Conservation (phyloP, 2,797 vertebrate genomes). For the Podargus strigoides region DNA sequence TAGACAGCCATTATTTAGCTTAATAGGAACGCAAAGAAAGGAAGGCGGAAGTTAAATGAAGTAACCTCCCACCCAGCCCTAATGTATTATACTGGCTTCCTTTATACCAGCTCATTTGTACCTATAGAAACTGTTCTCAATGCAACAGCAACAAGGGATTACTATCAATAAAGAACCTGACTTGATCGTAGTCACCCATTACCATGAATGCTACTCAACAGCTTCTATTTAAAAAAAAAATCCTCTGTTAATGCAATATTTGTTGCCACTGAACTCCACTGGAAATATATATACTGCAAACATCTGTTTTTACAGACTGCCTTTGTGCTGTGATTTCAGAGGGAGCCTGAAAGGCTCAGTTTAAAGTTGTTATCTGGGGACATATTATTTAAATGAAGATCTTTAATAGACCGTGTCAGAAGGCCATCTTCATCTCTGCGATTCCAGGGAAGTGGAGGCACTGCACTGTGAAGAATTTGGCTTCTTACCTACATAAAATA, state of each 20-base stretch:
- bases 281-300: neutral
- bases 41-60: constrained; percentile 58
- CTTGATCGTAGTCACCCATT: constrained; percentile 2
- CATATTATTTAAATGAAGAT: neutral
- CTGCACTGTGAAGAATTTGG: constrained; percentile 9
- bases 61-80: constrained; percentile 47
- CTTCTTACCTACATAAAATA: constrained; percentile 39
- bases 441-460: neutral
- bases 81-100: constrained; percentile 22
- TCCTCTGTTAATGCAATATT: neutral
- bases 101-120: constrained; percentile 36
- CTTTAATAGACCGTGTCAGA: constrained; percentile 17
- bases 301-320: constrained; percentile 16
- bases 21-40: constrained; percentile 57
- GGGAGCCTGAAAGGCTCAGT: neutral
- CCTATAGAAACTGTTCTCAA: constrained; percentile 57
- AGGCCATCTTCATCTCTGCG: neutral
- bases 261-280: neutral
- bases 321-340: constrained; percentile 9
- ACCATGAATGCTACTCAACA: constrained; percentile 13
- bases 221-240: neutral
- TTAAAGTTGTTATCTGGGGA: constrained; percentile 11
- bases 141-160: constrained; percentile 18
- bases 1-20: constrained; percentile 39
- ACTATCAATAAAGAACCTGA: constrained; percentile 28